A percentile compares a stretch with the other conserved stretches of the same genome.
Conservation (phyloP, 2,113 vertebrate species). For the Buteo buteo region DNA sequence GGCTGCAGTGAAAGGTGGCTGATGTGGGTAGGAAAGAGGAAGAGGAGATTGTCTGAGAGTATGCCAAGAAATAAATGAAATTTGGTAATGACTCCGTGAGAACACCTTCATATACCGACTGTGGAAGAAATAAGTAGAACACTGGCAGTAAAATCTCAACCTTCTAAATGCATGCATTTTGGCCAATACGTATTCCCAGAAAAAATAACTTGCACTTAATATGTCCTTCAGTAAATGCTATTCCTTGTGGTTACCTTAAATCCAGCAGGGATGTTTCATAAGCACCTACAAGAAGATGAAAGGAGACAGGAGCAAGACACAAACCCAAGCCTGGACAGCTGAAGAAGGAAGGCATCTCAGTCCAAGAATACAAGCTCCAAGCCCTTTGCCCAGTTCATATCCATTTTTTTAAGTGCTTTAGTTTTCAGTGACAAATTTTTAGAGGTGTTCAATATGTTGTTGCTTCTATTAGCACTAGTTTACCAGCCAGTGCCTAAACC, state of each 20-base stretch:
- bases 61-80: slow-evolving; percentile 28
- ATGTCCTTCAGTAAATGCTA: neutral
- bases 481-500: neutral
- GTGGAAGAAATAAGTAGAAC: neutral
- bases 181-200: neutral
- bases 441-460: neutral
- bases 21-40: neutral
- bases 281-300: neutral
- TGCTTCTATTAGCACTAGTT: neutral
- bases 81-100: neutral
- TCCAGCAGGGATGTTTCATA: neutral
- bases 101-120: neutral
- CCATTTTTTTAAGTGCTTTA: neutral
- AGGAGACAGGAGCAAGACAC: neutral
- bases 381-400: neutral
- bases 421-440: neutral
- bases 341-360: neutral
- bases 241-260: neutral
- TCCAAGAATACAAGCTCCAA: neutral
- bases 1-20: neutral
- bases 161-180: neutral
- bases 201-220: neutral
- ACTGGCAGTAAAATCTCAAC: neutral
- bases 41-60: neutral
- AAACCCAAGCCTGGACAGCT: neutral